Percentiles rank a stretch among this genome's conserved stretches.
Evolutionary conservation across 2,113 vertebrate species (phyloP).

Genomic region (Rallus limicola): DNA sequence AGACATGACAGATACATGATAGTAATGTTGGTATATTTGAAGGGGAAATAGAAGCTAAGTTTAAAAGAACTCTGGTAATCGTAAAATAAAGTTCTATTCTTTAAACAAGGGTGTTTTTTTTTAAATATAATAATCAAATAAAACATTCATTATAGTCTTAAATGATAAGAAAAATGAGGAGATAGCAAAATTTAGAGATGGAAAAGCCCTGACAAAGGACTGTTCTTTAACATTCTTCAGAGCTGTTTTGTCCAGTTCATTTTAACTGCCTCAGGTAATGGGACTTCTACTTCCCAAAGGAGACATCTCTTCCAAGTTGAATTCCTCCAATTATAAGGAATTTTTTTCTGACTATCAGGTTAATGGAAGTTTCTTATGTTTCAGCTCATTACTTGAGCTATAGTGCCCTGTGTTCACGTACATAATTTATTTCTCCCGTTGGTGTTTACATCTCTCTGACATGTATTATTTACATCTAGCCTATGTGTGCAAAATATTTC

Average conservation of each 20-base stretch:
- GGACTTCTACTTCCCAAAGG: not conserved
- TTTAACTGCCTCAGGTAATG: not conserved
- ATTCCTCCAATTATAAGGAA: not conserved
- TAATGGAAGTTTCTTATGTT: conserved; percentile 52
- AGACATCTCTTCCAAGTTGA: not conserved
- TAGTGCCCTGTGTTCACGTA: conserved; percentile 25
- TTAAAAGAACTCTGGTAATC: not conserved
- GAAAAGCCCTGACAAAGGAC: not conserved
- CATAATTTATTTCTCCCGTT: conserved; percentile 67
- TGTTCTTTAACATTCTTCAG: not conserved
- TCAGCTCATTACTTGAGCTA: conserved; percentile 44
- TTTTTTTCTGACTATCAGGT: not conserved
- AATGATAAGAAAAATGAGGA: not conserved
- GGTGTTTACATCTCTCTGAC: conserved; percentile 48
- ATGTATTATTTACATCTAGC: conserved; percentile 53
- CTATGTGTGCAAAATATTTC: conserved; percentile 47
- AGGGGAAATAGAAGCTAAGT: not conserved
- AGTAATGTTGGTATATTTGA: not conserved
- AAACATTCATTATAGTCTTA: not conserved
- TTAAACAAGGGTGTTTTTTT: not conserved
- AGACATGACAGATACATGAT: not conserved
- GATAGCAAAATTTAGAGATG: not conserved
- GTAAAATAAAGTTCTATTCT: not conserved
- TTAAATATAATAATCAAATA: not conserved
- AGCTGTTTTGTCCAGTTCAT: not conserved